Evolutionary conservation across 2,113 vertebrate species (phyloP).

Genomic region (Myrmecophaga tridactyla): DNA sequence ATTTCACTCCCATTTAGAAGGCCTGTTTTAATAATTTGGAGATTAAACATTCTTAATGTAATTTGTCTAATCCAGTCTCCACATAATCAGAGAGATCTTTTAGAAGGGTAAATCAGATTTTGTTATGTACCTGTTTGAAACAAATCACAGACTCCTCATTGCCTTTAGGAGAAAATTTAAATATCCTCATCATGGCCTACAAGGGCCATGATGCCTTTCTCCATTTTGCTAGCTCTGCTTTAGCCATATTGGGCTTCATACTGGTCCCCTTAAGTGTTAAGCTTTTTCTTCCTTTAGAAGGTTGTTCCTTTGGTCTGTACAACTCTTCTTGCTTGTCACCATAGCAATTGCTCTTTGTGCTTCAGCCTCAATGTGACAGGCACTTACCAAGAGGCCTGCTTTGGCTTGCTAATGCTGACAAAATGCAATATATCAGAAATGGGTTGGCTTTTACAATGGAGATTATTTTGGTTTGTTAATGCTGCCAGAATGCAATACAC

Average conservation of each 20-base stretch:
- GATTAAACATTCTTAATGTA: background rate
- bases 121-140: background rate
- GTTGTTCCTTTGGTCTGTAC: background rate
- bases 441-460: no score
- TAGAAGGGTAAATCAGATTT: background rate
- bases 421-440: no score
- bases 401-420: no score
- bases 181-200: background rate
- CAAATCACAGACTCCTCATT: background rate
- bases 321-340: background rate
- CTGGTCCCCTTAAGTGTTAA: background rate
- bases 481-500: no score
- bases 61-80: background rate
- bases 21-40: background rate
- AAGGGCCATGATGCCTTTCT: background rate
- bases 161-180: background rate
- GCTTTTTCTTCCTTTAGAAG: background rate
- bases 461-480: no score
- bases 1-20: background rate
- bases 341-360: background rate
- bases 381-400: background rate
- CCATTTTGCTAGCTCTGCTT: background rate
- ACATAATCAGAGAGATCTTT: background rate
- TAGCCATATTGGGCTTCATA: background rate
- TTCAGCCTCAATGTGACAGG: background rate